Evolutionary conservation across 2,797 vertebrate species (phyloP), one percentile per base, ranked within the genome.

Genomic region (Hybognathus amarus): DNA sequence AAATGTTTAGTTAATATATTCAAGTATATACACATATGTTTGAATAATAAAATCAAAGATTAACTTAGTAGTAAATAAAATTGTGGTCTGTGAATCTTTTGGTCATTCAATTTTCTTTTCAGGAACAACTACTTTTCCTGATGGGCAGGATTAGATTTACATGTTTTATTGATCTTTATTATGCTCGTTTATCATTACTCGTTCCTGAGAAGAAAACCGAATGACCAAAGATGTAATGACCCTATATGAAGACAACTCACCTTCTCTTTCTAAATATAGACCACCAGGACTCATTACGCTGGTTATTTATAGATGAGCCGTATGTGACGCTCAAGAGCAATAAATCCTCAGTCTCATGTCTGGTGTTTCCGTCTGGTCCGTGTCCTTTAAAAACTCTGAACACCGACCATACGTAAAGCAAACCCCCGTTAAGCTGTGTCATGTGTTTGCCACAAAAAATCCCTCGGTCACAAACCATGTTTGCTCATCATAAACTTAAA

Each of bases 181-280:
- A 30, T 30, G 30, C 30, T 30, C 30, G 30, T 30, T 30, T 30
- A 2, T 30, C 27, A 66, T 33, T 52, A 61, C 74, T 61, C 7
- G 50, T 56, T 75, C 30, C 50, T 59, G 52, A 76, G 38, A 59
- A 76, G 30, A 40, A 40, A 30, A 50, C 33, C 5, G 18, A 74
- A 77, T 77, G 56, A 63, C 74, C 38, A 77, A 77, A 77, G 5
- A 63, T 77, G n/a, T 38, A 42, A 77, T 42, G 9, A 77, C 24
- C n/a, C 54, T 63, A 67, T 45, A 42, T 74, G 50, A 69, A 83
- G 24, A 56, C 45, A 10, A 82, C 85, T 61, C 68, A 85, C 84
- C 77, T 83, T 86, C 47, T 77, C 50, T 82, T 84, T 70, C 83
- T 85, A 24, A 88, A 87, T 82, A 63, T 87, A 22, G 56, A 61